Conservation (phyloP, 2,113 vertebrate genomes). For the Osmerus mordax region DNA sequence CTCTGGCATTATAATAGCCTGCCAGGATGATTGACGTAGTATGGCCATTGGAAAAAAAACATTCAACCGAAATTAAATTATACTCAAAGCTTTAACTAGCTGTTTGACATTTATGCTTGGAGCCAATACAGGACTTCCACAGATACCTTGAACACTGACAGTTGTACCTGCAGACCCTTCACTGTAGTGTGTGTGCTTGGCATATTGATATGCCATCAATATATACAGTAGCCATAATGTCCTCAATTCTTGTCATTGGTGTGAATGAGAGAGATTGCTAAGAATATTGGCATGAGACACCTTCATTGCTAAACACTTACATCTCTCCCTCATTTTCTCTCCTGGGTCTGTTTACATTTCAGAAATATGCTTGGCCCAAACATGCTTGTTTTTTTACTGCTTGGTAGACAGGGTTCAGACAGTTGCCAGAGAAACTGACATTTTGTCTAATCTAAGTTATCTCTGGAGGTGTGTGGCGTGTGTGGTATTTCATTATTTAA, state of each 20-base stretch:
- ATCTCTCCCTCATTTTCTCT: background rate
- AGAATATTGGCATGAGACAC: background rate
- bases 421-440: too few relatives aligned
- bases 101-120: background rate
- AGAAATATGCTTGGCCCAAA: too few relatives aligned
- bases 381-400: too few relatives aligned
- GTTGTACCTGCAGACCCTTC: background rate
- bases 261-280: background rate
- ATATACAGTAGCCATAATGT: background rate
- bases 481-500: too few relatives aligned
- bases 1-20: background rate
- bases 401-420: too few relatives aligned
- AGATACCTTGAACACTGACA: background rate
- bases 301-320: background rate
- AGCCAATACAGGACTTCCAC: background rate
- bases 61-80: conserved; percentile 7
- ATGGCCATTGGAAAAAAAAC: conserved; percentile 1
- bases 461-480: too few relatives aligned
- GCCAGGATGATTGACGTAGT: background rate
- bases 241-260: background rate
- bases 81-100: background rate
- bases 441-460: too few relatives aligned
- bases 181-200: background rate
- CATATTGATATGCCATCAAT: background rate
- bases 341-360: background rate